A percentile compares a stretch with the other conserved stretches of the same genome.
Evolutionary conservation across 1,140 invertebrate genomes (phyloP).

Genomic region (Aplysia californica): DNA sequence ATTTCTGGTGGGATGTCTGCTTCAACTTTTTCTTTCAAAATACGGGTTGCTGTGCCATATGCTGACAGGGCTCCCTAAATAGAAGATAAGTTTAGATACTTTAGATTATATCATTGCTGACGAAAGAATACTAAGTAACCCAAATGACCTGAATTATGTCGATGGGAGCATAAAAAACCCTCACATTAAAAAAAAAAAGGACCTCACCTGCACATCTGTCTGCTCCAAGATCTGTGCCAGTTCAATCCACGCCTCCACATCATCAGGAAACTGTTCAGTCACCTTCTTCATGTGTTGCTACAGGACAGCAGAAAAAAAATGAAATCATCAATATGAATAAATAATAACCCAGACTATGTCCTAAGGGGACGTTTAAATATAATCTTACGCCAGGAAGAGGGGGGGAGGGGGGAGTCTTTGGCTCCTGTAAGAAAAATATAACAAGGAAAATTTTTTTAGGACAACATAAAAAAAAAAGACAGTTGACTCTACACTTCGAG

Average conservation of each 20-base stretch:
- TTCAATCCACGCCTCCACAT: constrained; percentile 99
- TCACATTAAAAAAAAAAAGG: too few species aligned
- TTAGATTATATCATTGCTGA: neutral
- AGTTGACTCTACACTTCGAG: too few species aligned
- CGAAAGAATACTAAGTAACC: neutral
- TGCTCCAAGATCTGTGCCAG: constrained; percentile 98
- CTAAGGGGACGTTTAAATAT: too few species aligned
- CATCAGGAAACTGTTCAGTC: constrained; percentile 97
- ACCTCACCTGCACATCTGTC: constrained; percentile 82
- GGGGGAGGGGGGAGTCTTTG: too few species aligned
- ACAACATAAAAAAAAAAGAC: too few species aligned
- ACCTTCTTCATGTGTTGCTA: constrained; percentile 74
- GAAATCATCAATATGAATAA: too few species aligned
- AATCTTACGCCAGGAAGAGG: too few species aligned
- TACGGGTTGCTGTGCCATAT: constrained; percentile 93
- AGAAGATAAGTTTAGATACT: neutral
- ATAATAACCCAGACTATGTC: too few species aligned
- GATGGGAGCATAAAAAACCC: neutral
- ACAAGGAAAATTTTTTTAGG: too few species aligned
- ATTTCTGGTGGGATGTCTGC: constrained; percentile 98
- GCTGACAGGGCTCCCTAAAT: constrained; percentile 80
- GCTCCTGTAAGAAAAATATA: too few species aligned
- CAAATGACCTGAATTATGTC: too few species aligned
- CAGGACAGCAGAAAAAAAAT: constrained; percentile 17
- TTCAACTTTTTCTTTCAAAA: constrained; percentile 92